A percentile compares a stretch with the other conserved stretches of the same genome.
phyloP scores from a whole-genome alignment of 2,797 vertebrate species.

The Mionectes olivaceus region DNA sequence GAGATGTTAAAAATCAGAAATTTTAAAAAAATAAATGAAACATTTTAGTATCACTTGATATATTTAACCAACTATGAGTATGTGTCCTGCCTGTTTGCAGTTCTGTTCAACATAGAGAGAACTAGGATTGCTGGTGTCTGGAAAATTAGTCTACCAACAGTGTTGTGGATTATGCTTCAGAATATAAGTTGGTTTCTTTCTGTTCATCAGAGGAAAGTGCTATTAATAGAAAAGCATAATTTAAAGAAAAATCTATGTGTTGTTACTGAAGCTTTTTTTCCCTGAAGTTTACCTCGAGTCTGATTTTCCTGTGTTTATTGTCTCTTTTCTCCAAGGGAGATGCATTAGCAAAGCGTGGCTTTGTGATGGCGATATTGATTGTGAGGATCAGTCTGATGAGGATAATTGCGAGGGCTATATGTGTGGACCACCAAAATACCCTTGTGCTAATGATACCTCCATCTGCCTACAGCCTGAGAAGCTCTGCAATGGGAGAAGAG shows the following conservation, averaged over 20 bases:
- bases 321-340: constrained; percentile 87
- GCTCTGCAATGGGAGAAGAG: constrained; percentile 93
- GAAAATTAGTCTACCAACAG: background rate
- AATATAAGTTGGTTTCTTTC: background rate
- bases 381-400: constrained; percentile 97
- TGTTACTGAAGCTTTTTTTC: background rate
- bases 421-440: constrained; percentile 95
- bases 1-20: background rate
- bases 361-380: constrained; percentile 97
- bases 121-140: background rate
- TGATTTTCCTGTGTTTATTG: constrained; percentile 64
- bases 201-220: background rate
- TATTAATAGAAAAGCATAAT: background rate
- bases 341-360: constrained; percentile 99
- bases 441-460: constrained; percentile 93
- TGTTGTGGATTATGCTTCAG: background rate
- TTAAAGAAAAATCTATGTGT: background rate
- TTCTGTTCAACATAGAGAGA: background rate
- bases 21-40: background rate
- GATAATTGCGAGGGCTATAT: constrained; percentile 90
- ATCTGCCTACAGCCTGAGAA: constrained; percentile 94
- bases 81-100: background rate
- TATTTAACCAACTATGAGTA: background rate
- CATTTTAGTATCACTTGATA: background rate
- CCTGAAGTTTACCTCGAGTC: background rate